These are phyloP conservation scores for Micrastur ruficollis DNA, from an alignment of 2,797 vertebrate species.

Conservation along the genomic window DNA sequence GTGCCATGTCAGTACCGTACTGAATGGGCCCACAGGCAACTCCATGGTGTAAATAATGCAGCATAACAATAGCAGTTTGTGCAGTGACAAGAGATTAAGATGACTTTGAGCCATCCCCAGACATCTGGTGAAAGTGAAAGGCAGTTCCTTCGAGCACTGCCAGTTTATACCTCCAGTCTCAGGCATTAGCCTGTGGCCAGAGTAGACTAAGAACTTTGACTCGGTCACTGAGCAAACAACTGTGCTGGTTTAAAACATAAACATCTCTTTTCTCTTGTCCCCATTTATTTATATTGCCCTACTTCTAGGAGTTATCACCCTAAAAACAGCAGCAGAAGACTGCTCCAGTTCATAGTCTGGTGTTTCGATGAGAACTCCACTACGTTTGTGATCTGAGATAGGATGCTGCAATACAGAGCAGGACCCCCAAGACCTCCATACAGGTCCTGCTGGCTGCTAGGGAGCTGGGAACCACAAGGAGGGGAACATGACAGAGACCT, in stretches of 20 bases:
- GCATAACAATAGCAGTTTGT: background rate
- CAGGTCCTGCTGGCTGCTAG: background rate
- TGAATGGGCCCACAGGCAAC: background rate
- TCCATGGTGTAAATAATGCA: background rate
- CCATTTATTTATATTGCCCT: background rate
- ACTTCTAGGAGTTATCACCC: background rate
- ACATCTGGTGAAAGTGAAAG: background rate
- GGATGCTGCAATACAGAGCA: accelerated
- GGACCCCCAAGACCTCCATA: background rate
- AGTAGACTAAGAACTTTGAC: background rate
- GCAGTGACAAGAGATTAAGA: background rate
- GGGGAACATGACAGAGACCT: background rate
- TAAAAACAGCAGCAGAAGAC: background rate
- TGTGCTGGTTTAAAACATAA: background rate
- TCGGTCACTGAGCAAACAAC: background rate
- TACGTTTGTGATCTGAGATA: background rate
- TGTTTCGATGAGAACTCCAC: background rate
- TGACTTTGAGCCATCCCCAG: background rate
- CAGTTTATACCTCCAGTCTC: background rate
- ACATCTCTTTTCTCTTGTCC: background rate
- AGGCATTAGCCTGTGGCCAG: background rate
- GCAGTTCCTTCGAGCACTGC: background rate
- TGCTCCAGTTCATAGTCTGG: background rate
- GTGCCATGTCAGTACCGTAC: background rate
- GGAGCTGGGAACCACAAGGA: background rate